Conservation (phyloP, 2,888 invertebrate genomes). For the Helleia helle region DNA sequence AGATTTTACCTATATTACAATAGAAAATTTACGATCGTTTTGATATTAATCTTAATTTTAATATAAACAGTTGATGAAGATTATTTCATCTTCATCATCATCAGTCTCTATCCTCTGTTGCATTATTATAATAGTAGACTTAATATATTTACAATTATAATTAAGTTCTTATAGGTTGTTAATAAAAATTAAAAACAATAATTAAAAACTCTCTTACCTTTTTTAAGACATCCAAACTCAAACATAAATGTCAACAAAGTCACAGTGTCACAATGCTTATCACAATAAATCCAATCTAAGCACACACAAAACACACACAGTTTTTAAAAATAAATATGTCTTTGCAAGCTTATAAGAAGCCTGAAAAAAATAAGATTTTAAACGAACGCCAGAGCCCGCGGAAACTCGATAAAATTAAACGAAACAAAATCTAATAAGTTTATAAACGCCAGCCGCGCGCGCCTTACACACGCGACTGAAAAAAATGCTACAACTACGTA, state of each 20-base stretch:
- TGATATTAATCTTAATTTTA: no score
- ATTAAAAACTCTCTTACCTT: constrained; percentile 44
- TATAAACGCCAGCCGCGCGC: constrained; percentile 55
- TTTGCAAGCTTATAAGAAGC: constrained; percentile 28
- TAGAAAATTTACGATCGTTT: no score
- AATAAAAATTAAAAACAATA: constrained; percentile 11
- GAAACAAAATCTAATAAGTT: constrained; percentile 30
- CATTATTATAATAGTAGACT: no score
- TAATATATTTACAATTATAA: no score
- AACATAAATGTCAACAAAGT: constrained; percentile 29
- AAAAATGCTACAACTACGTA: constrained; percentile 71
- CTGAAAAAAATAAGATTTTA: constrained; percentile 33
- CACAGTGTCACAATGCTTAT: constrained; percentile 36
- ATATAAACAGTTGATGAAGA: no score
- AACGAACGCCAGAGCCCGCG: constrained; percentile 32
- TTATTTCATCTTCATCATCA: no score
- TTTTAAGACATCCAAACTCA: constrained; percentile 58
- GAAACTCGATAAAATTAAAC: constrained; percentile 34
- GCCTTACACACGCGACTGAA: constrained; percentile 68
- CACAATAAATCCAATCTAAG: constrained; percentile 36
- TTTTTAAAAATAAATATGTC: constrained; percentile 28
- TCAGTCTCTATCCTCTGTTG: no score
- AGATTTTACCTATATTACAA: no score
- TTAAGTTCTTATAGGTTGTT: constrained; percentile 4
- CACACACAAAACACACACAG: constrained; percentile 29